Evolutionary conservation across 2,113 vertebrate genomes (phyloP), one percentile per base, ranked within the genome.

Genomic region (Rattus norvegicus): DNA sequence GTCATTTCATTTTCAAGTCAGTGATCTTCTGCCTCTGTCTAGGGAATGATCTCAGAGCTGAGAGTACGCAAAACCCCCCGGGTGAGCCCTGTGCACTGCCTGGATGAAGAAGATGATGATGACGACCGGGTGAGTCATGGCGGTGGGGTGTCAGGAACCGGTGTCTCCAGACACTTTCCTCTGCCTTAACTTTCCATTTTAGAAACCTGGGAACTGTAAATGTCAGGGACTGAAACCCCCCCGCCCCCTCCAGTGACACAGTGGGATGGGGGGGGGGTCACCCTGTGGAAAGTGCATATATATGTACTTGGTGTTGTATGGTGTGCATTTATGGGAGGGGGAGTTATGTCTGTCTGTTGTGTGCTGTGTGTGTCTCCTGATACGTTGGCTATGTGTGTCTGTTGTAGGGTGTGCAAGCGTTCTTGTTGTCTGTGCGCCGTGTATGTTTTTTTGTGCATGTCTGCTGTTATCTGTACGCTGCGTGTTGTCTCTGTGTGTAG

Each of bases 1-100:
- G 9, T 39, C 24, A 28, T 30, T 59, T 43, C 24, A 39, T 19
- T 59, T 73, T 59, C 87, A 89, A 73, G 59, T 54, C 6, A 5
- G 7, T 81, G 95, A 96, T 43, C 5, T 20, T 36, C 33, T 90
- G 39, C 93, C 43, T 95, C 63, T 94, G 69, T 95, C 36, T 94
- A 99, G 99, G 99, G 99, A 0, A 97, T 98, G 79, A 99, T 99
- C 3, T 98, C 99, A 0, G 99, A 99, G 85, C 96, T 99, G 97
- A 99, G 97, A 93, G 97, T 99, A 80, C 98, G 98, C 75, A 98
- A 98, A 84, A 99, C 99, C 98, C 99, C 99, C 0, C 98, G 93
- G 1, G 99, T 98, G 0, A 99, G 99, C 0, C 99, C 99, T 75
- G 96, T 43, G 39, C 99, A 99, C 93, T 99, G 99, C 10, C 99